Evolutionary conservation across 2,113 vertebrate species (phyloP), one percentile per base, ranked within the genome.

Genomic region (Vidua chalybeata): DNA sequence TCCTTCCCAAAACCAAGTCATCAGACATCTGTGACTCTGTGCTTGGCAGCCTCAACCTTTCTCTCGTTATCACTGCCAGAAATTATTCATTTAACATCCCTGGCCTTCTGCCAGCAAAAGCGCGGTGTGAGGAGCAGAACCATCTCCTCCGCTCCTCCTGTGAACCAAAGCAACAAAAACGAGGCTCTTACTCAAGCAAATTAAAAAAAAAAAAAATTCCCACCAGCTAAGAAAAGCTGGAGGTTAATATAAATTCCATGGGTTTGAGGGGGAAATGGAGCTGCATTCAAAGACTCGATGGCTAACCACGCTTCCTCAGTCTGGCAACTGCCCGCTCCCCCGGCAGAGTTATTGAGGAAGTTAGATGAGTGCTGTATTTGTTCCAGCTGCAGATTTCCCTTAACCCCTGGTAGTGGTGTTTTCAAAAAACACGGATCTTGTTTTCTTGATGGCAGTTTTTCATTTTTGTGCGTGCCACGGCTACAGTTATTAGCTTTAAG

Each of bases 341-440:
- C 81, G 19, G 87, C 86, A 82, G 78, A 91, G 86, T 96, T 94
- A 97, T 95, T 97, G 93, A 97, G 97, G 97, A 98, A 98, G 96
- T 92, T 21, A 75, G 92, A 96, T 0, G 82, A 95, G 80, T 39
- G 8, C 64, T 96, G 79, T 94, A 97, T 97, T 97, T 96, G 95
- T 95, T 97, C 95, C 97, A 97, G 97, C 97, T 97, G 97, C 87
- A 94, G 52, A 94, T 96, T 97, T 98, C 97, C 97, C 93, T 97
- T 97, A 97, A 96, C 96, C 87, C 92, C 94, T 97, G 37, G 67
- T 20, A 90, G 91, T 46, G 84, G 49, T 26, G 63, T 66, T 90
- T 88, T 71, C 27, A 67, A 56, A 93, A 91, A 79, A 43, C n/a
- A 67, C 12, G 46, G 20, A 59, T 37, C 63, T 81, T 39, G 19